Percentiles rank a stretch among this genome's conserved stretches.
phyloP scores from a whole-genome alignment of 2,888 invertebrate species.

The Parnassius orleans region DNA sequence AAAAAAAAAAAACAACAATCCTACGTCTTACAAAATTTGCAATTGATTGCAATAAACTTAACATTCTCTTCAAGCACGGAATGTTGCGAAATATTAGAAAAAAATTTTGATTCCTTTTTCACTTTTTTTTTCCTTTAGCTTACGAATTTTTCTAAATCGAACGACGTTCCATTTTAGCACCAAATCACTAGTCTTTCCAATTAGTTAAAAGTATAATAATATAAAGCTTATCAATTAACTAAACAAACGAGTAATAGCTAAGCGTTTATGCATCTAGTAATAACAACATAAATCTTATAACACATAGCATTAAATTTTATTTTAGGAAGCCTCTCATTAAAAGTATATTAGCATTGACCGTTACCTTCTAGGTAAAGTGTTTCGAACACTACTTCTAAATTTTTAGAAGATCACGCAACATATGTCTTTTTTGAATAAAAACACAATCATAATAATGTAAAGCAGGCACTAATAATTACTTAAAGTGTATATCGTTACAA shows the following conservation, averaged over 20 bases:
- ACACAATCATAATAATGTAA: slow-evolving; percentile 60
- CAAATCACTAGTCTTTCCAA: slow-evolving; percentile 79
- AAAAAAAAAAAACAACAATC: slow-evolving; percentile 73
- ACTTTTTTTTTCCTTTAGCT: slow-evolving; percentile 42
- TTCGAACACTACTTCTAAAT: slow-evolving; percentile 60
- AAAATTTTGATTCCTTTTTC: slow-evolving; percentile 54
- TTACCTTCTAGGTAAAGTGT: slow-evolving; percentile 52
- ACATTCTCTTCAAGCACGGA: slow-evolving; percentile 64
- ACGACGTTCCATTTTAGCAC: slow-evolving; percentile 77
- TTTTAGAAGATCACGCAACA: slow-evolving; percentile 66
- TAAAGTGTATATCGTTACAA: slow-evolving; percentile 73
- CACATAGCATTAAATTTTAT: slow-evolving; percentile 64
- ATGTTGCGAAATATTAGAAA: slow-evolving; percentile 65
- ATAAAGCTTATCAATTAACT: slow-evolving; percentile 75
- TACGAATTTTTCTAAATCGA: slow-evolving; percentile 50
- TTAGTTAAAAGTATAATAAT: slow-evolving; percentile 69
- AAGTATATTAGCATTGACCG: slow-evolving; percentile 50
- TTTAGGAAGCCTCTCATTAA: slow-evolving; percentile 74
- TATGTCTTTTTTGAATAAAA: slow-evolving; percentile 74
- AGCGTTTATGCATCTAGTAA: slow-evolving; percentile 77
- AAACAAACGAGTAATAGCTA: slow-evolving; percentile 72
- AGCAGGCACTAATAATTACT: slow-evolving; percentile 79
- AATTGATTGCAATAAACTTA: slow-evolving; percentile 76
- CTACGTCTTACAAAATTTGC: slow-evolving; percentile 69
- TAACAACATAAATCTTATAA: slow-evolving; percentile 78